These are phyloP conservation scores for Phrynocephalus versicolor DNA, from an alignment of 2,113 vertebrate genomes.

Conservation along the genomic window DNA sequence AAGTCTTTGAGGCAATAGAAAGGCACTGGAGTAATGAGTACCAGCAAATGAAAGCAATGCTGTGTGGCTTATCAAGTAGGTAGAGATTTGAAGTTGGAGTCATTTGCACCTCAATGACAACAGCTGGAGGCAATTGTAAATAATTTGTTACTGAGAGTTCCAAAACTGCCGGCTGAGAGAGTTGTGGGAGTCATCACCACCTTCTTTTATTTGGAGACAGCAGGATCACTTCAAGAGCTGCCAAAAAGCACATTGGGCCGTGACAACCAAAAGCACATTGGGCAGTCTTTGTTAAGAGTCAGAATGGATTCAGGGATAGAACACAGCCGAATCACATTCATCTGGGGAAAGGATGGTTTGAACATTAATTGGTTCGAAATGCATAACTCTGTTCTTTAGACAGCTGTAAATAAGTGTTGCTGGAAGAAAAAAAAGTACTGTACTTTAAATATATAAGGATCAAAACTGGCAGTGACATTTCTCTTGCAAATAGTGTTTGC, in stretches of 20 bases:
- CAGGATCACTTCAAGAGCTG: not conserved
- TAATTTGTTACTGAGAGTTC: not conserved
- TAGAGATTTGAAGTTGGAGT: not conserved
- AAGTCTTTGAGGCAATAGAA: constrained; percentile 6
- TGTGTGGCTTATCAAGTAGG: not conserved
- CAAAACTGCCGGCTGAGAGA: constrained; percentile 1
- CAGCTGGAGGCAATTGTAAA: not conserved
- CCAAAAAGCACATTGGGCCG: not conserved
- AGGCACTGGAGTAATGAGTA: constrained; percentile 17
- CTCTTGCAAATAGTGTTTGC: too few relatives aligned
- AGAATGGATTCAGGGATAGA: not conserved
- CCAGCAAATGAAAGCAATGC: not conserved
- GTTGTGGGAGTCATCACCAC: not conserved
- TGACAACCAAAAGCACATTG: not conserved
- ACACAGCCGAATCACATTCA: not conserved
- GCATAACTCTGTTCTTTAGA: not conserved
- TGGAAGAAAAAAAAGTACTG: not conserved
- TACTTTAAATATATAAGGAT: too few relatives aligned
- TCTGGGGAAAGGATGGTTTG: not conserved
- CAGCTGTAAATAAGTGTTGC: not conserved
- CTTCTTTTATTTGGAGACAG: not conserved
- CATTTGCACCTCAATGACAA: constrained; percentile 10
- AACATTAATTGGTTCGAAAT: not conserved
- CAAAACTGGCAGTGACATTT: too few relatives aligned
- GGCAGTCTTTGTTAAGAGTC: not conserved